Evolutionary conservation across 2,888 invertebrate genomes (phyloP).

Genomic region (Parochlus steinenii): DNA sequence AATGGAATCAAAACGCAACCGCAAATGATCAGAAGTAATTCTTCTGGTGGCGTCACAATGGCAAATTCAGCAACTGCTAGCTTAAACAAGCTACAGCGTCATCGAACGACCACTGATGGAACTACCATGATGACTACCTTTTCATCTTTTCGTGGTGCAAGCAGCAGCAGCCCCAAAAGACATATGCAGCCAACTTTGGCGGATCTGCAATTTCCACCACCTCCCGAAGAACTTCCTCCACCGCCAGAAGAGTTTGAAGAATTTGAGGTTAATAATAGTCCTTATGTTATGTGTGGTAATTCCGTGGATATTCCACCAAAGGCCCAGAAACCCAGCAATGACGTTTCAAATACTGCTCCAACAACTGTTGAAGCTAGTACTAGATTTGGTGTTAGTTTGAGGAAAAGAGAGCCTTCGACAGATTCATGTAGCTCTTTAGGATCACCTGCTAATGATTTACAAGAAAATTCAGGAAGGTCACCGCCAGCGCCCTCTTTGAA

Average conservation of each 20-base stretch:
- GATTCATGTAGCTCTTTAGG: slow-evolving; percentile 38
- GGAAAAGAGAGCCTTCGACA: slow-evolving; percentile 45
- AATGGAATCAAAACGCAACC: slow-evolving; percentile 47
- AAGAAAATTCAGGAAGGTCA: slow-evolving; percentile 1
- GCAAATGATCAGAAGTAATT: slow-evolving; percentile 82
- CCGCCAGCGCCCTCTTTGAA: slow-evolving; percentile 25
- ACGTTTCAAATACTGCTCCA: slow-evolving; percentile 45
- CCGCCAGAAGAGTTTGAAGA: slow-evolving; percentile 48
- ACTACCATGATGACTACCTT: slow-evolving; percentile 29
- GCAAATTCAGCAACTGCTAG: slow-evolving; percentile 44
- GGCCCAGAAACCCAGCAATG: slow-evolving; percentile 26
- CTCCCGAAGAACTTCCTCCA: slow-evolving; percentile 63
- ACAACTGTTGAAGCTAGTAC: slow-evolving; percentile 56
- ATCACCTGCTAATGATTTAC: slow-evolving; percentile 27
- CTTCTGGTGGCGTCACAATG: slow-evolving; percentile 64
- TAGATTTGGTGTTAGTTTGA: slow-evolving; percentile 50
- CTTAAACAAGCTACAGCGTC: slow-evolving; percentile 35
- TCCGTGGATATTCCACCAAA: slow-evolving; percentile 9
- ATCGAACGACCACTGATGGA: slow-evolving; percentile 35
- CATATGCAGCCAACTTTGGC: slow-evolving; percentile 57
- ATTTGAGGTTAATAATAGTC: slow-evolving; percentile 15
- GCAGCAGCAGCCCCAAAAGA: slow-evolving; percentile 53
- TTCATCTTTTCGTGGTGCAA: slow-evolving; percentile 31
- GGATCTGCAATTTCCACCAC: slow-evolving; percentile 77
- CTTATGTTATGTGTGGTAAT: no score